These are phyloP conservation scores for Clitarchus hookeri DNA, from an alignment of 2,888 invertebrate genomes.

Conservation along the genomic window DNA sequence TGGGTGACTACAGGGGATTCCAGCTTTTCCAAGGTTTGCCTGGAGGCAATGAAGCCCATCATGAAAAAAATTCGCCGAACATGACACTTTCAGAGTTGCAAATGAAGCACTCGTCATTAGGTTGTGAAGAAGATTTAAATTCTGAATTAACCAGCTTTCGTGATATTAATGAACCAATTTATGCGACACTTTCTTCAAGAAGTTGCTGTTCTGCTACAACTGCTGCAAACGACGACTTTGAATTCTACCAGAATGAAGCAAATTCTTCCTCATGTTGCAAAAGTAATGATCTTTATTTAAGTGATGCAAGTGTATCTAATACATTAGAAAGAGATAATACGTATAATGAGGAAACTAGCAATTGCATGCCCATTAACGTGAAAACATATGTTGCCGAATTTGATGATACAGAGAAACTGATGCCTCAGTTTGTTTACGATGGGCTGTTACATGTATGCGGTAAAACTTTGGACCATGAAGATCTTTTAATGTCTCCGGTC, in stretches of 20 bases:
- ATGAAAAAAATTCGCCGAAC: neutral
- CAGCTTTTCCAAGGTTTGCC: neutral
- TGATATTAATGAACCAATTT: conserved; percentile 54
- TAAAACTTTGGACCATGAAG: neutral
- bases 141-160: conserved; percentile 33
- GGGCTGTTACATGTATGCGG: neutral
- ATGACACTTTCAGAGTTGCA: neutral
- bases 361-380: neutral
- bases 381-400: neutral
- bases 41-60: neutral
- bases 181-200: conserved; percentile 52
- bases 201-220: conserved; percentile 65
- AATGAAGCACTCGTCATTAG: conserved; percentile 19
- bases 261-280: conserved; percentile 41
- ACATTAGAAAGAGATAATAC: neutral
- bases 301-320: neutral
- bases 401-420: neutral
- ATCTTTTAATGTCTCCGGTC: neutral
- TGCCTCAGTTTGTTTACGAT: neutral
- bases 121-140: conserved; percentile 30
- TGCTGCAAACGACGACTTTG: conserved; percentile 67
- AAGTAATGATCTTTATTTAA: neutral
- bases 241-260: conserved; percentile 59
- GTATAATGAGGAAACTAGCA: neutral
- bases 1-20: neutral